A percentile compares a stretch with the other conserved stretches of the same genome.
Conservation (phyloP, 2,113 vertebrate species). For the Atherinomorus stipes region DNA sequence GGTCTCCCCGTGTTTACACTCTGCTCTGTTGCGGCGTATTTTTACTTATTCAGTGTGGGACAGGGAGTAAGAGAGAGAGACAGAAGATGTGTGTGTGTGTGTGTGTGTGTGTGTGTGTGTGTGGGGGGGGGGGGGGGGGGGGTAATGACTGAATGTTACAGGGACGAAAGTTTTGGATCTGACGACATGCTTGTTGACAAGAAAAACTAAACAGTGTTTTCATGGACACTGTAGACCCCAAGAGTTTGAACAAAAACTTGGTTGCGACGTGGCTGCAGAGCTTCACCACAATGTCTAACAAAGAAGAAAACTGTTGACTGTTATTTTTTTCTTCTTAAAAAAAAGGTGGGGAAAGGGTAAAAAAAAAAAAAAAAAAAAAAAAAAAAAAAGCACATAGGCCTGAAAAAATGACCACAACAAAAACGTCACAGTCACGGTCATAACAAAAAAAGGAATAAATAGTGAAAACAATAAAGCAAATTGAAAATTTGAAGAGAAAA, state of each 20-base stretch:
- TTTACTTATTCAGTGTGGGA: conserved; percentile 43
- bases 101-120: no score
- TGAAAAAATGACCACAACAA: conserved; percentile 58
- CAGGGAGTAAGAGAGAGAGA: not conserved
- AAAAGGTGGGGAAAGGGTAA: no score
- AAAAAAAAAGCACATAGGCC: conserved; percentile 4
- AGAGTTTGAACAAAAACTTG: conserved; percentile 57
- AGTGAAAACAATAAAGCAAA: conserved; percentile 33
- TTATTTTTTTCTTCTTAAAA: no score
- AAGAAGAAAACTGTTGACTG: conserved; percentile 48
- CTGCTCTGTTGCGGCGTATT: conserved; percentile 44
- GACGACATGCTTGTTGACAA: conserved; percentile 48
- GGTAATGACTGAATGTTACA: conserved; percentile 43
- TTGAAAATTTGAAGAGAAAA: conserved; percentile 44
- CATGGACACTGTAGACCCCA: conserved; percentile 6
- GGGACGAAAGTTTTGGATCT: conserved; percentile 52
- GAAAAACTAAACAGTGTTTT: conserved; percentile 4
- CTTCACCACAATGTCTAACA: conserved; percentile 50
- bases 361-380: not conserved
- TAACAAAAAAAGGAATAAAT: conserved; percentile 53
- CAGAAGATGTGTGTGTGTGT: no score
- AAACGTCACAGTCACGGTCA: conserved; percentile 27
- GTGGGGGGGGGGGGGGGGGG: not conserved
- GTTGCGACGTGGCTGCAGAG: conserved; percentile 59
- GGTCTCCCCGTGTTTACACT: conserved; percentile 72